These are phyloP conservation scores for Theonella swinhoei DNA, from an alignment of 37 sponge, comb jelly and placozoan genomes.

Conservation along the genomic window DNA sequence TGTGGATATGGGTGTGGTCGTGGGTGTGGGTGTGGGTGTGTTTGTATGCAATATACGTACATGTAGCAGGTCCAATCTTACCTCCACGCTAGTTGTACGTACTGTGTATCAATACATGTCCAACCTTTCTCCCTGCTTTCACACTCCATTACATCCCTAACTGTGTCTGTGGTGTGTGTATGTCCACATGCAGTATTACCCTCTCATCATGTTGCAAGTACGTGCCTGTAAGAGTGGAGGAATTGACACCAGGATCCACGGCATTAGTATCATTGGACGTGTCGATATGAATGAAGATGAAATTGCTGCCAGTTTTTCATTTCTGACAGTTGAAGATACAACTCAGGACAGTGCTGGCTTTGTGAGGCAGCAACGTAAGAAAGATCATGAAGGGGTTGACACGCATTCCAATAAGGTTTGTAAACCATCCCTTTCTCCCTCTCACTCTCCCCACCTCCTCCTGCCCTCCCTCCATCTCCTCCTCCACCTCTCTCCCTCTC, in stretches of 20 bases:
- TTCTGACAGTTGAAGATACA: constrained; percentile 71
- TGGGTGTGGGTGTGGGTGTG: neutral
- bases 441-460: too few relatives aligned
- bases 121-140: neutral
- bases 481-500: neutral
- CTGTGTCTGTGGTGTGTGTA: too few relatives aligned
- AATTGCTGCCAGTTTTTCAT: constrained; percentile 80
- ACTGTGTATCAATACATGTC: neutral
- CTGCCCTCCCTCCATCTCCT: neutral
- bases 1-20: neutral
- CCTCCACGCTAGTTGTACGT: too few relatives aligned
- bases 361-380: neutral
- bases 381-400: neutral
- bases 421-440: too few relatives aligned
- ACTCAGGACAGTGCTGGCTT: too few relatives aligned
- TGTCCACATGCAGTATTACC: constrained; percentile 70
- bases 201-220: constrained; percentile 64
- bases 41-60: too few relatives aligned
- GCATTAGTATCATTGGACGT: constrained; percentile 68
- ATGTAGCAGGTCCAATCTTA: too few relatives aligned
- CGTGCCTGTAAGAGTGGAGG: constrained; percentile 81
- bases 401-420: too few relatives aligned
- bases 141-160: neutral
- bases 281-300: constrained; percentile 87
- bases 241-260: constrained; percentile 76